Base-by-base conservation (phyloP, 1,140 invertebrate genomes). In the Colletes latitarsis region DNA sequence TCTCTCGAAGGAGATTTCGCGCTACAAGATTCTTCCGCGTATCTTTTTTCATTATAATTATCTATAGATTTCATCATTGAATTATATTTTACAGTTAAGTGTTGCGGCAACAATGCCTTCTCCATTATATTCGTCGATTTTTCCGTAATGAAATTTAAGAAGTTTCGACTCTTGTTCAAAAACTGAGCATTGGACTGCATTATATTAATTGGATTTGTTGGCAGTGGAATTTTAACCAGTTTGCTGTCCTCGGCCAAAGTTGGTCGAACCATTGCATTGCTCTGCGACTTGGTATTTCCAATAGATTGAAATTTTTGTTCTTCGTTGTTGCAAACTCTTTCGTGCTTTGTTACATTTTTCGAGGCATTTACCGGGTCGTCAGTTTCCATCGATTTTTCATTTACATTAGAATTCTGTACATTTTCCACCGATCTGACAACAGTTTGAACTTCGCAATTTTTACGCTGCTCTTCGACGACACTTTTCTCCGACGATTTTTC, bases 51-150 rank as follows among this genome's bases (percentile, higher is more conserved):
- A 0, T 30, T 52, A 17, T 66, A 62, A 41, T 49, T 74, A 57
- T 88, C 83, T 15, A 67, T 55, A 30, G 81, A 74, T 68, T 86
- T 91, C 43, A 87, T 39, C 5, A 82, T 39, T 9, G 77, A 77
- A 67, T 86, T 86, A 62, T 91, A 90, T 68, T 83, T 89, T 46
- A 83, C 77, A 6, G 84, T 70, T 21, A 92, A 72, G 80, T 91
- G 81, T 41, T 92, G 92, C 12, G 92, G 91, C 63, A 93, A 77
- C 8, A 92, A 77, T 10, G 91, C 89, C 82, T 90, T 93, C n/a
- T 93, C 92, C 91, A 93, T 93, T 1, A 93, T 93, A 17, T 92
- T 93, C 14, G 91, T 92, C 4, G 92, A 93, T 53, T 93, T 93
- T 57, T 93, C 92, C 17, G 90, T 93, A n/a, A 93, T 93, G 19